phyloP scores from a whole-genome alignment of 2,113 vertebrate genomes.

The Eulemur rufifrons region DNA sequence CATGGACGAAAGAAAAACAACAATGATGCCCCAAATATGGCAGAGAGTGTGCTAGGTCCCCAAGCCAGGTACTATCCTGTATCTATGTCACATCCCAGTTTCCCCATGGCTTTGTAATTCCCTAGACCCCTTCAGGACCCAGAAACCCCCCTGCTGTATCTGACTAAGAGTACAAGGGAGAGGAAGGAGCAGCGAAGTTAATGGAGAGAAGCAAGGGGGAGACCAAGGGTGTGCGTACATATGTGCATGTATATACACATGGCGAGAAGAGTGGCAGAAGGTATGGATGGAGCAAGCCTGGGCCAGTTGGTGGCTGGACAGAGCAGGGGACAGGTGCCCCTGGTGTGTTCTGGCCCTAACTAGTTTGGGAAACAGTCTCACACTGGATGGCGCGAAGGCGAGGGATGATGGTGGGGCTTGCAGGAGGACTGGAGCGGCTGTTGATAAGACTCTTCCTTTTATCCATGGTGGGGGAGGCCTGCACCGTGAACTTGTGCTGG shows the following conservation, averaged over 20 bases:
- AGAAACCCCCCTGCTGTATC: neutral
- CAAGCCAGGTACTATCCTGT: neutral
- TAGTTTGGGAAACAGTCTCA: conserved; percentile 83
- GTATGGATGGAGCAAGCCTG: conserved; percentile 57
- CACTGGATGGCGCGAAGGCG: conserved; percentile 97
- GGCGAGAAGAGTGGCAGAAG: conserved; percentile 36
- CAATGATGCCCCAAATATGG: neutral
- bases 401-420: conserved; percentile 94
- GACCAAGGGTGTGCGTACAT: neutral
- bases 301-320: conserved; percentile 26
- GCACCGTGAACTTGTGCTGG: conserved; percentile 99
- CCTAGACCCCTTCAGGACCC: neutral
- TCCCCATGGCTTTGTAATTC: neutral
- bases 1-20: neutral
- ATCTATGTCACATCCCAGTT: neutral
- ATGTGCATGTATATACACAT: conserved; percentile 19
- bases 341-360: conserved; percentile 52
- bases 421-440: conserved; percentile 94
- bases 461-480: conserved; percentile 96
- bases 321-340: conserved; percentile 48
- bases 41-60: neutral
- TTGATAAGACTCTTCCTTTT: conserved; percentile 93
- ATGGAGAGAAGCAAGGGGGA: neutral
- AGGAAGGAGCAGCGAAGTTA: neutral
- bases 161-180: neutral